Base-by-base conservation (phyloP, 2,113 vertebrate genomes). In the Podarcis muralis region DNA sequence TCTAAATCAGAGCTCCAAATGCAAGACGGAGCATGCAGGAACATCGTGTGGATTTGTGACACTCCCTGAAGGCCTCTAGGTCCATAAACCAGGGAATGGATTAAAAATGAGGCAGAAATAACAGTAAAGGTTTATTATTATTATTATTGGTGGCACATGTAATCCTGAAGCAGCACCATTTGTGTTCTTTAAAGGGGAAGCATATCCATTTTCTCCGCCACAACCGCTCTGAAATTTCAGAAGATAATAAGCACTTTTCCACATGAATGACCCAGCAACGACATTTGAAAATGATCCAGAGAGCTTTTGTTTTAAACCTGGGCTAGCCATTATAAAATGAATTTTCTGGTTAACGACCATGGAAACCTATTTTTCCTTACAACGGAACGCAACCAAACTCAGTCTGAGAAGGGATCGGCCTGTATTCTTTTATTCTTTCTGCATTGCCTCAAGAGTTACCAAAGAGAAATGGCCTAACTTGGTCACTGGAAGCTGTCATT, bases 101-200 rank as follows among this genome's bases (percentile, higher is more conserved):
- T 95, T 93, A 93, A 93, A 75, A 94, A 87, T 88, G 81, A 93
- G 43, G 82, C 85, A 92, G 93, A 95, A 95, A 95, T 69, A 95
- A 87, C 25, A 94, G 86, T 90, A 91, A 79, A 5, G 20, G 68
- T 30, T 53, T 66, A 66, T 66, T 66, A 66, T 66, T 66, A 66
- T 91, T 93, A 94, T 93, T 91, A 89, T 94, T 86, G 72, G 77
- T 88, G 91, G 88, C 87, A 93, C 92, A 90, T 90, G 88, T 83
- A 92, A 88, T 85, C 72, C 83, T 87, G 85, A 77, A 90, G 57
- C 75, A 90, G 68, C 9, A 40, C 37, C 76, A 82, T 85, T 91
- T 85, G 37, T 0, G 1, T 87, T 90, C 65, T 91, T 95, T 94
- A 92, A 93, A 93, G 81, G 62, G 87, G 88, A 87, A 87, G 0